These are phyloP conservation scores for Tyria jacobaeae DNA, from an alignment of 2,888 invertebrate species.

Conservation along the genomic window DNA sequence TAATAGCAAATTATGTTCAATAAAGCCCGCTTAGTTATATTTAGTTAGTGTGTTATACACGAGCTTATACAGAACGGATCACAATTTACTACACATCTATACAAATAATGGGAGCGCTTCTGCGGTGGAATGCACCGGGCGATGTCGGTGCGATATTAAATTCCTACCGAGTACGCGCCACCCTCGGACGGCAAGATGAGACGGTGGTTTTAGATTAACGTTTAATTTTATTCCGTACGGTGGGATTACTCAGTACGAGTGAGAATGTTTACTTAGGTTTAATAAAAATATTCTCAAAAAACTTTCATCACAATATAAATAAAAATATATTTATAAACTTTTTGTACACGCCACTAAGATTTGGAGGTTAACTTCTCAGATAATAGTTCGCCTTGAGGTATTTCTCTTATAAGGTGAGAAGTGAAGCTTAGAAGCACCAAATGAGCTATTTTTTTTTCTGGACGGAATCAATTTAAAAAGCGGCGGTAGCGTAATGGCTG, in stretches of 20 bases:
- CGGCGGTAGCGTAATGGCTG: too few relatives aligned
- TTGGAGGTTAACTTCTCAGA: too few relatives aligned
- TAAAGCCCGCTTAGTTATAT: neutral
- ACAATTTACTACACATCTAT: conserved; percentile 13
- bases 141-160: conserved; percentile 68
- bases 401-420: too few relatives aligned
- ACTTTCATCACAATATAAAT: too few relatives aligned
- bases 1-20: too few relatives aligned
- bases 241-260: neutral
- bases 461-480: too few relatives aligned
- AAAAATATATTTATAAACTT: too few relatives aligned
- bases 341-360: too few relatives aligned
- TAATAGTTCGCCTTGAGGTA: too few relatives aligned
- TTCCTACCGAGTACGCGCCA: conserved; percentile 61
- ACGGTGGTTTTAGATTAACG: conserved; percentile 38
- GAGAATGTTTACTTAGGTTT: conserved; percentile 1
- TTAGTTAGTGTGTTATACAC: neutral
- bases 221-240: conserved; percentile 39
- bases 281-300: too few relatives aligned
- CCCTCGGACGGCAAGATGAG: conserved; percentile 33
- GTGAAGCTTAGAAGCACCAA: too few relatives aligned
- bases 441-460: too few relatives aligned
- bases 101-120: conserved; percentile 28
- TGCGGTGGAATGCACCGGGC: conserved; percentile 55
- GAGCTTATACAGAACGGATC: neutral